Evolutionary conservation across 2,113 vertebrate species (phyloP).

Genomic region (Grus americana): DNA sequence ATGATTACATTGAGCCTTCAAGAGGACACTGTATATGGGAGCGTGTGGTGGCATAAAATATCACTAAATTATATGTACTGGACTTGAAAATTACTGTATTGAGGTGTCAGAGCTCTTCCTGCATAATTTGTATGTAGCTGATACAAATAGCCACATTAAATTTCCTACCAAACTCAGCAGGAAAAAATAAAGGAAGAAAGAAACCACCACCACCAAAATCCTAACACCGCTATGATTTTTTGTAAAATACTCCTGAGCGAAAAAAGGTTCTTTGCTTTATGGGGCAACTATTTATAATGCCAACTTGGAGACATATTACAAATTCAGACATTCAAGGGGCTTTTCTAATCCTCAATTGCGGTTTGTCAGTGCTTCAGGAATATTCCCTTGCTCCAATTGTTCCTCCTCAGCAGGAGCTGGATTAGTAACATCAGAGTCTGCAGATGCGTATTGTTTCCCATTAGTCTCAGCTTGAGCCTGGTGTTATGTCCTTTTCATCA

Average conservation of each 20-base stretch:
- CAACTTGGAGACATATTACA: constrained; percentile 28
- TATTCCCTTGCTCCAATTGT: constrained; percentile 64
- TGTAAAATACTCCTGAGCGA: background rate
- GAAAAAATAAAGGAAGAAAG: background rate
- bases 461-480: constrained; percentile 70
- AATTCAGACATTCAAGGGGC: constrained; percentile 43
- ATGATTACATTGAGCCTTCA: background rate
- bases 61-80: background rate
- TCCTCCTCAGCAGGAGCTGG: constrained; percentile 60
- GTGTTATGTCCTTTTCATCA: constrained; percentile 65
- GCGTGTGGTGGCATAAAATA: background rate
- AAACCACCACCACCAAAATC: background rate
- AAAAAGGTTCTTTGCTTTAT: background rate
- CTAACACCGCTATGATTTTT: background rate
- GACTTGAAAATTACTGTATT: background rate
- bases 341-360: constrained; percentile 61
- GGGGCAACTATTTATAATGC: constrained; percentile 22
- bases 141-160: background rate
- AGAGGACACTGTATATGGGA: background rate
- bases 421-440: constrained; percentile 70
- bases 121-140: background rate
- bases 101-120: background rate
- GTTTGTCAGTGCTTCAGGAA: constrained; percentile 56
- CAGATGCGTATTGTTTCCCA: constrained; percentile 69
- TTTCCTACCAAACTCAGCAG: background rate